Percentiles rank a stretch among this genome's conserved stretches.
phyloP scores from a whole-genome alignment of 2,797 vertebrate species.

The Threskiornis aethiopicus region DNA sequence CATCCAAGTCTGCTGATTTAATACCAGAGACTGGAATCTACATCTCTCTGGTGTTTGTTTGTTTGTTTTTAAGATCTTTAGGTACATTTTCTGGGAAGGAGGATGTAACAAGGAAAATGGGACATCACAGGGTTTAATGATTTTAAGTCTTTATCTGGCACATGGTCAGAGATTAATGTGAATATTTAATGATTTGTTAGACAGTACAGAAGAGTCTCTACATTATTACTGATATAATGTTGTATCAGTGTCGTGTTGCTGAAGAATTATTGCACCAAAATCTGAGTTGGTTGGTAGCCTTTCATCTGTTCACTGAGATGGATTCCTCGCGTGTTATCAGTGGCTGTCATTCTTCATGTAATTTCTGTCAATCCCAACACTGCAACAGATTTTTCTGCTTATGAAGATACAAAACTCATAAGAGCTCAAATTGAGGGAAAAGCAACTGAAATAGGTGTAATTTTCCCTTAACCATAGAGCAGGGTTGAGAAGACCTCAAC shows the following conservation, averaged over 20 bases:
- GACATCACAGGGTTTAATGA: not conserved
- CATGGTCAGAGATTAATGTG: not conserved
- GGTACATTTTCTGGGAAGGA: not conserved
- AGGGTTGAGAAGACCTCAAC: not conserved
- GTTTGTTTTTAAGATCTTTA: not conserved
- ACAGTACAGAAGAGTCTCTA: not conserved
- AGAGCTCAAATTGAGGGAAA: not conserved
- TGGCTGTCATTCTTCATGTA: not conserved
- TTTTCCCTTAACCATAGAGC: not conserved
- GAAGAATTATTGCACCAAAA: not conserved
- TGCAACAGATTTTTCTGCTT: not conserved
- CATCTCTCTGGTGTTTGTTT: not conserved
- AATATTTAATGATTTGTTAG: not conserved
- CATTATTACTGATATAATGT: not conserved
- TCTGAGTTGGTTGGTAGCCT: not conserved
- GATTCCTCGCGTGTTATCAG: not conserved
- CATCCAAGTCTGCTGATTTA: not conserved
- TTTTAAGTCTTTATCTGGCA: not conserved
- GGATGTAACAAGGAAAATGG: not conserved
- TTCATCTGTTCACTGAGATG: not conserved
- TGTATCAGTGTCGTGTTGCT: not conserved
- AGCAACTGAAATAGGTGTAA: not conserved
- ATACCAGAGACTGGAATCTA: not conserved
- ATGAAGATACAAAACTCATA: not conserved
- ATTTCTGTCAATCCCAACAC: not conserved